A percentile compares a stretch with the other conserved stretches of the same genome.
Conservation (phyloP, 2,797 vertebrate species). For the Fratercula arctica region DNA sequence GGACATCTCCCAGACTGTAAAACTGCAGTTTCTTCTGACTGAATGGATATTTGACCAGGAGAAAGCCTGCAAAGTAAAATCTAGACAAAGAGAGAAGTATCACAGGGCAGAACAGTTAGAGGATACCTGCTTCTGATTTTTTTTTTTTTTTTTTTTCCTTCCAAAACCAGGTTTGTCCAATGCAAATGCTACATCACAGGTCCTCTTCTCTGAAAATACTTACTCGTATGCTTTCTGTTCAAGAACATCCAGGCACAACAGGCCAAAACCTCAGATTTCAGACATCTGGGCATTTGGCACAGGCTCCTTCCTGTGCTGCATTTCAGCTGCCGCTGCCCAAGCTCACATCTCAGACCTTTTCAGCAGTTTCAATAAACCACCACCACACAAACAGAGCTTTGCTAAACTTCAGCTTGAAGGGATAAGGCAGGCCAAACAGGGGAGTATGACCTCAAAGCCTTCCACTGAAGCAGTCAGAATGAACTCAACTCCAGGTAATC, state of each 20-base stretch:
- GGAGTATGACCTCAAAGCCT: background rate
- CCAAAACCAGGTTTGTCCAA: background rate
- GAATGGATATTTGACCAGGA: background rate
- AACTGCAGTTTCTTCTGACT: background rate
- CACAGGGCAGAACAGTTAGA: background rate
- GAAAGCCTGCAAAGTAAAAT: background rate
- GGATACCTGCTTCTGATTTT: background rate
- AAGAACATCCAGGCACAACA: background rate
- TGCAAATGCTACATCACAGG: background rate
- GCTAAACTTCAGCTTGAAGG: fast-evolving
- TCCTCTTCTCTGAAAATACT: background rate
- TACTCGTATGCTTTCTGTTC: background rate
- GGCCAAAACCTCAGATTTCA: background rate
- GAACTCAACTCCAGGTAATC: background rate
- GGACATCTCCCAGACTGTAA: background rate
- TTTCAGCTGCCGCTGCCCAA: background rate
- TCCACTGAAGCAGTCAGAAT: background rate
- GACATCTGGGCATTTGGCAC: background rate
- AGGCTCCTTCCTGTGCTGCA: background rate
- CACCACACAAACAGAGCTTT: background rate
- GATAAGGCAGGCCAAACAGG: background rate
- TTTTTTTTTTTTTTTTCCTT: background rate
- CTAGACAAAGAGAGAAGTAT: background rate
- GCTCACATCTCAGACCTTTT: background rate
- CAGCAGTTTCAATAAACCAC: background rate